Evolutionary conservation across 2,113 vertebrate species (phyloP).

Genomic region (Empidonax traillii): DNA sequence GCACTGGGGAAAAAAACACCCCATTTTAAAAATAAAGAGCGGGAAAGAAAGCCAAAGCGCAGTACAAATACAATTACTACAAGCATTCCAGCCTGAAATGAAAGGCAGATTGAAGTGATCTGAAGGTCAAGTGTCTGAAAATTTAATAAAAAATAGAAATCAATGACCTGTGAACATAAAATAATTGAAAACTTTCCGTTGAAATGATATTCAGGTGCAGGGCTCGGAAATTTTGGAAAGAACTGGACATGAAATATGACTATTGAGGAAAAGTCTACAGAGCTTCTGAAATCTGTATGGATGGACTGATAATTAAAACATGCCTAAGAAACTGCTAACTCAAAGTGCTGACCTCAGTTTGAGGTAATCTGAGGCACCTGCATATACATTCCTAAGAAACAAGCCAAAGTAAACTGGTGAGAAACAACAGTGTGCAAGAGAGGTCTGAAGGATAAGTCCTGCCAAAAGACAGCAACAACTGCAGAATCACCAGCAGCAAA

Average conservation of each 20-base stretch:
- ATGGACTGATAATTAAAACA: background rate
- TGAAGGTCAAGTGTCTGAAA: background rate
- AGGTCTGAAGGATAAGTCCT: background rate
- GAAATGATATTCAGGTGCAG: background rate
- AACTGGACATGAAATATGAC: background rate
- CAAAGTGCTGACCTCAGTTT: background rate
- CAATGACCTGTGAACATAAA: background rate
- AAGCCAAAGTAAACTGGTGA: background rate
- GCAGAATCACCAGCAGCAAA: background rate
- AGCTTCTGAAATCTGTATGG: background rate
- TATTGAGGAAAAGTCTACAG: background rate
- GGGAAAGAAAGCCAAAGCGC: slow-evolving; percentile 1
- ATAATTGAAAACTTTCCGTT: background rate
- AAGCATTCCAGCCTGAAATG: background rate
- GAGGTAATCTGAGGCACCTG: background rate
- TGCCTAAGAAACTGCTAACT: background rate
- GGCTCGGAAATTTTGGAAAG: background rate
- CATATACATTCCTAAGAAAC: background rate
- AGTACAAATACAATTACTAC: background rate
- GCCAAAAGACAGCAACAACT: background rate
- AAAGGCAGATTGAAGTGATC: background rate
- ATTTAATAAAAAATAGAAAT: background rate
- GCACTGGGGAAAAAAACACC: background rate
- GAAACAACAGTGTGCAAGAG: background rate
- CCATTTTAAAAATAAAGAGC: background rate